Base-by-base conservation (phyloP, 2,113 vertebrate genomes). In the Sisor rabdophorus region DNA sequence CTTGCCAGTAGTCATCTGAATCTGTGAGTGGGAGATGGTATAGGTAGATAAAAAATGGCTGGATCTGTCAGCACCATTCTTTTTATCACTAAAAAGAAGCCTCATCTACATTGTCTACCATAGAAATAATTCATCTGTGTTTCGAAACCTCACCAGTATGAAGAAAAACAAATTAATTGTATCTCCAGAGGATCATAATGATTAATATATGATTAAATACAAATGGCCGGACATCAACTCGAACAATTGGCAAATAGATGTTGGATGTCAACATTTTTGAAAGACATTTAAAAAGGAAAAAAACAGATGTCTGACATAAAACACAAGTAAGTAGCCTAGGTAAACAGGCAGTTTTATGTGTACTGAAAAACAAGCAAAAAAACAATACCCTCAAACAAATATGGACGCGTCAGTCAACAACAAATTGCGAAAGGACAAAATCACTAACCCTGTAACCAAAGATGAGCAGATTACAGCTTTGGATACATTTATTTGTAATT, bases 21-120 rank as follows among this genome's bases (percentile, higher is more conserved):
- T 61, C 50, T 75, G 47, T 56, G 48, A 28, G 73, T 19, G 58
- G 60, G 36, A 75, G 76, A 75, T 30, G 2, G 58, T 47, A 71
- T 81, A 48, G 80, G 71, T 50, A 59, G 71, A 75, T 78, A 59
- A 81, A 58, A 58, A 81, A 78, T 58, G 63, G 36, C 30, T 28
- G 16, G 3, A 24, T 60, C 44, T 11, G 20, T 32, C 71, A 64
- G 47, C 54, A 54, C 20, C 40, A 40, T 54, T 54, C 67, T 60
- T 44, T 44, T 61, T 50, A 74, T 63, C 71, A 56, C 65, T 30
- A 55, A 32, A 40, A 22, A 19, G 26, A 54, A 60, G 44, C 56
- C 55, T 44, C 30, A 55, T 59, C 67, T 26, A 52, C 28, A 65
- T 71, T 80, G 16, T 50, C 68, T 22, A 55, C 26, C 64, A 75